These are phyloP conservation scores for Aix galericulata DNA, from an alignment of 2,113 vertebrate genomes.

Conservation along the genomic window DNA sequence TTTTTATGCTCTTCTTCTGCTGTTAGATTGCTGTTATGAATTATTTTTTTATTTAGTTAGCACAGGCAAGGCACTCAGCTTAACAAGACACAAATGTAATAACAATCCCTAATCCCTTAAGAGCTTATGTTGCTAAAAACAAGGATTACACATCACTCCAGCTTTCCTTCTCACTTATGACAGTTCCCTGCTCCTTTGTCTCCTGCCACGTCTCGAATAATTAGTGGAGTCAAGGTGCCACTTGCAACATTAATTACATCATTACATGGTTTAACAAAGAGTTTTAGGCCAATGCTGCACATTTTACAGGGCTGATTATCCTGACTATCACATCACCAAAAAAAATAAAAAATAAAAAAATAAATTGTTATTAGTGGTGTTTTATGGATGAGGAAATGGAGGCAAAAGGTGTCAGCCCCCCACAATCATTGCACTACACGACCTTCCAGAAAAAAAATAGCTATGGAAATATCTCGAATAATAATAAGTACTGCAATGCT, in stretches of 20 bases:
- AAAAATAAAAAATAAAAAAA: not conserved
- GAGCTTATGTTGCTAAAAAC: conserved; percentile 1
- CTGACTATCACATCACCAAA: too few species aligned
- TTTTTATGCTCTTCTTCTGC: not conserved
- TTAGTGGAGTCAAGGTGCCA: not conserved
- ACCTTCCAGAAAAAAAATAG: not conserved
- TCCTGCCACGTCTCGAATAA: not conserved
- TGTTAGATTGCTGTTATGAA: not conserved
- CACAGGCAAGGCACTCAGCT: not conserved
- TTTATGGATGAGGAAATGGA: not conserved
- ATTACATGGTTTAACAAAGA: not conserved
- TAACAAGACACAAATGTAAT: not conserved
- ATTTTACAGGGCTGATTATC: not conserved
- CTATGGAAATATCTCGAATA: not conserved
- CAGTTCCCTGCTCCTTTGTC: not conserved
- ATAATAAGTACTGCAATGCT: not conserved
- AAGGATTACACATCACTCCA: not conserved
- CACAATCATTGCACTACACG: not conserved
- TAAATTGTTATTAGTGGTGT: not conserved
- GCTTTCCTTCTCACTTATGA: not conserved
- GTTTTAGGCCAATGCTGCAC: not conserved
- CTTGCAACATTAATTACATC: not conserved
- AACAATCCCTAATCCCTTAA: not conserved
- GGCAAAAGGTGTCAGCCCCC: not conserved
- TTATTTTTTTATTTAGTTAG: conserved; percentile 21